phyloP scores from a whole-genome alignment of 2,113 vertebrate genomes.

The Sarotherodon lohbergeri region DNA sequence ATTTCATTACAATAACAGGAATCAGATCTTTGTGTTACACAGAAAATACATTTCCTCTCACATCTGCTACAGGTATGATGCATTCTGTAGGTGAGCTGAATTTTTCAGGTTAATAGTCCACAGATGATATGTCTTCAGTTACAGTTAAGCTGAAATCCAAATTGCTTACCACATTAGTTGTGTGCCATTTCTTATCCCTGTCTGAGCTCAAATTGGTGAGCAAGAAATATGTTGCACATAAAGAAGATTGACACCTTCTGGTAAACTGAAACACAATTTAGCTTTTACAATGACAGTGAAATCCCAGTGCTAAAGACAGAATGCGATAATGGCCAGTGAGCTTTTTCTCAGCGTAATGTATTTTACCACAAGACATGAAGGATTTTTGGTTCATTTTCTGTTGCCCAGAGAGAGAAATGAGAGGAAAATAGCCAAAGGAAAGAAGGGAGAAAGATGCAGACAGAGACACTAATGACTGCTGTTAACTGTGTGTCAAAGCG shows the following conservation, averaged over 20 bases:
- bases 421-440: neutral
- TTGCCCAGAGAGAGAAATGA: neutral
- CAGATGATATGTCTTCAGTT: neutral
- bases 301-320: neutral
- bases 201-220: neutral
- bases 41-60: neutral
- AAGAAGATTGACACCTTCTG: constrained; percentile 16
- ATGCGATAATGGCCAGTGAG: neutral
- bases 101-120: neutral
- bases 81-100: neutral
- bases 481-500: neutral
- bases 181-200: neutral
- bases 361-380: constrained; percentile 8
- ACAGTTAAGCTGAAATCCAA: neutral
- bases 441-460: neutral
- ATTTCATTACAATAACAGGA: neutral
- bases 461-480: neutral
- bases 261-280: neutral
- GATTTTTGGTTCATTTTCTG: neutral
- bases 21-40: neutral
- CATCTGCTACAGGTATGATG: neutral
- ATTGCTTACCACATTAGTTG: neutral
- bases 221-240: neutral
- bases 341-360: constrained; percentile 17
- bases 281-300: neutral